Evolutionary conservation across 2,888 invertebrate species (phyloP).

Genomic region (Harpalus rubripes): DNA sequence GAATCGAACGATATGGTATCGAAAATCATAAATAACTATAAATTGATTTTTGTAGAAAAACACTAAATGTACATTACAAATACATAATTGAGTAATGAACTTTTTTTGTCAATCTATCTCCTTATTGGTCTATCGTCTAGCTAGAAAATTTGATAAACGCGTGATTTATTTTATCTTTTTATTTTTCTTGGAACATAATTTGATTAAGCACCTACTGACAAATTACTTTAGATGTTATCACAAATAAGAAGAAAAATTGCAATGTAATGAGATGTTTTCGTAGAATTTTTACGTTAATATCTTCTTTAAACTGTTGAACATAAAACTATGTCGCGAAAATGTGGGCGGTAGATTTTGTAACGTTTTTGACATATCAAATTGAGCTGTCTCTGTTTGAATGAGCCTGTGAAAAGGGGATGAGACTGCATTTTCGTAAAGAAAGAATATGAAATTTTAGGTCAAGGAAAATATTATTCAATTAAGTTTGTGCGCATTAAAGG

Average conservation of each 20-base stretch:
- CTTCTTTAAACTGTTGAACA: slow-evolving; percentile 1
- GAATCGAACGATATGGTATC: no score
- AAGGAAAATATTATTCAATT: slow-evolving; percentile 29
- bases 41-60: no score
- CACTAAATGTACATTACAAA: no score
- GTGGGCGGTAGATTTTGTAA: slow-evolving; percentile 13
- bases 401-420: neutral
- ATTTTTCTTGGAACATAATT: slow-evolving; percentile 19
- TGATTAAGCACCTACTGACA: neutral
- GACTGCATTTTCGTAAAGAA: neutral
- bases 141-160: neutral
- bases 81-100: no score
- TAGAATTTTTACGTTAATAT: slow-evolving; percentile 4
- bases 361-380: slow-evolving; percentile 29
- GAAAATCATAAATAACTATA: no score
- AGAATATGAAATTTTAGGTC: slow-evolving; percentile 31
- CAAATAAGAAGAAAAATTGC: neutral
- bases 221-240: slow-evolving; percentile 20
- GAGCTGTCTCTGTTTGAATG: slow-evolving; percentile 16
- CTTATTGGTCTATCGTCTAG: no score
- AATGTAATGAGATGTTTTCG: slow-evolving; percentile 4
- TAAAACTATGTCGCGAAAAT: slow-evolving; percentile 23
- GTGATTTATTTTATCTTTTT: neutral
- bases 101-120: no score
- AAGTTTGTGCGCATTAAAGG: neutral